Conservation (phyloP, 2,888 invertebrate species). For the Arctia plantaginis region DNA sequence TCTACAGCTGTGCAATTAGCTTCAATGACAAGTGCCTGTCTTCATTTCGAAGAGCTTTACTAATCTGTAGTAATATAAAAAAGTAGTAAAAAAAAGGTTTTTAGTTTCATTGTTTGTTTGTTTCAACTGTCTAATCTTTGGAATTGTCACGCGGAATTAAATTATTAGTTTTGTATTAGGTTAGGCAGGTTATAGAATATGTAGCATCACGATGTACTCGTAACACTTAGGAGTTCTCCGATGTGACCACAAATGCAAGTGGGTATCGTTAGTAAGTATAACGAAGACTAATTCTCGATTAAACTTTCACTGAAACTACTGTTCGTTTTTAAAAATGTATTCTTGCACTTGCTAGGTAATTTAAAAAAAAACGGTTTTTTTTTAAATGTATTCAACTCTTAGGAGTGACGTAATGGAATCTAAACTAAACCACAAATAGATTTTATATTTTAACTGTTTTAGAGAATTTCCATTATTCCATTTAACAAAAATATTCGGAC, state of each 20-base stretch:
- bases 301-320: no score
- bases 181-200: background rate
- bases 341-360: no score
- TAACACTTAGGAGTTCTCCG: background rate
- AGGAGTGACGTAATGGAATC: no score
- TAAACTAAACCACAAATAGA: no score
- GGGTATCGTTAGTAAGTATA: no score
- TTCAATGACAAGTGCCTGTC: slow-evolving; percentile 48
- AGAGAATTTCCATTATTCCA: background rate
- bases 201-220: background rate
- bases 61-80: background rate
- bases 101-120: background rate
- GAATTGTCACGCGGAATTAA: background rate
- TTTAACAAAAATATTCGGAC: background rate
- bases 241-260: background rate
- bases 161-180: background rate
- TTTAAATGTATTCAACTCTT: no score
- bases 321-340: no score
- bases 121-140: background rate
- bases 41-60: slow-evolving; percentile 20
- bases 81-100: background rate
- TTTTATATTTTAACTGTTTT: background rate
- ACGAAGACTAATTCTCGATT: no score
- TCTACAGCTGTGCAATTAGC: slow-evolving; percentile 55
- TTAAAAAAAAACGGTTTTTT: no score